Evolutionary conservation across 2,113 vertebrate species (phyloP), one percentile per base, ranked within the genome.

Genomic region (Catharus minimus): DNA sequence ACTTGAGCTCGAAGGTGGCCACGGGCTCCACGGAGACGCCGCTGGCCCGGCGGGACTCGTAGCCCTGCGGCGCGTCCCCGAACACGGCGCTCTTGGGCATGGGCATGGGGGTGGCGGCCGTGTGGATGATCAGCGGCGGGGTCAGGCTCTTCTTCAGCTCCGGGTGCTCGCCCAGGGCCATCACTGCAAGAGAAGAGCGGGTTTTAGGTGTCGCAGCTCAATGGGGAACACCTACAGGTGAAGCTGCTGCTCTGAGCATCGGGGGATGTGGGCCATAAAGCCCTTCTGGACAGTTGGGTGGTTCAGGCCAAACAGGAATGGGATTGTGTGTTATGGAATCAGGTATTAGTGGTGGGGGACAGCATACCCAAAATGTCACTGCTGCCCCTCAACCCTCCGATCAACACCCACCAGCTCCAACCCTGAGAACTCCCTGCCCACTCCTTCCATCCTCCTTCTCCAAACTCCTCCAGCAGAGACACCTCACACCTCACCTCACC

Each of bases 81-180:
- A 96, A 98, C 50, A 96, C 92, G 16, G 98, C 97, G 9, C 98
- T 98, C 95, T 99, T 99, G 91, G 99, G 99, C 58, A 99, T 95
- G 7, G 99, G 98, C 99, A 99, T 99, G 5, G 99, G 99, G 0
- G 99, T 99, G 88, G 99, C 99, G 1, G 99, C 99, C 0, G 99
- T 99, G 94, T 99, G 99, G 73, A 99, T 99, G 90, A 99, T 99
- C 18, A 99, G 98, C 0, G 99, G 99, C 0, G 99, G 99, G n/a
- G 99, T 97, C 95, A 99, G 96, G 94, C 98, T 99, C 96, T 97
- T 98, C 96, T 97, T 99, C 82, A 99, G 97, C 89, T 99, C 99
- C 0, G 98, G 98, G 53, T 98, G 98, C 43, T 99, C 99, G 5
- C 98, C 98, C 95, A 99, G 97, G 86, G 98, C 98, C 88, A 98